Base-by-base conservation (phyloP, 2,797 vertebrate species). In the Rhabdophis nuchalis region DNA sequence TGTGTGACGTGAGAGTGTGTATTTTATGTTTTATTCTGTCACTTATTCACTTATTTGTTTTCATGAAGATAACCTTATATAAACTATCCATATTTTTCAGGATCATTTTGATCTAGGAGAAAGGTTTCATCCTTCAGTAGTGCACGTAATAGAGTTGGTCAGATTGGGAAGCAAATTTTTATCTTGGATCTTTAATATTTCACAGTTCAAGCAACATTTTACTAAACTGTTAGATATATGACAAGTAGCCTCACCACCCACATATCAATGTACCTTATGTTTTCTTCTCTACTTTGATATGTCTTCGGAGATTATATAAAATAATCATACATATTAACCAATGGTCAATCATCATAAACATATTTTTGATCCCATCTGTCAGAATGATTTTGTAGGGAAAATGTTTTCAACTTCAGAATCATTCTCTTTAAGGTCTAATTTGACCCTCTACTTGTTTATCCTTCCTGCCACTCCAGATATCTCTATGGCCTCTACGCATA, bases 181-280 rank as follows among this genome's bases (percentile, higher is more conserved):
- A 97, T 97, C 97, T 97, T 91, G 82, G 92, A 97, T 97, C 97
- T 97, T 97, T 97, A 97, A 97, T 97, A 97, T 97, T 97, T 97
- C 95, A 97, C 96, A 97, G 96, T 97, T 97, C 97, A 96, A 91
- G 92, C 95, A 96, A 95, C 94, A 96, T 97, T 97, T 97, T 96
- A 95, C 96, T 96, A 97, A 97, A 97, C 88, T 93, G 95, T 94
- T 95, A 95, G 92, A 94, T 93, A 94, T 96, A 93, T 91, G 95
- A 96, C 93, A 95, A 95, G 95, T 96, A 96, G 96, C 91, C 46
- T 54, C 90, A 92, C 64, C 88, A 64, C n/a, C 82, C 85, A 94
- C 94, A 92, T 94, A 89, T 60, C 3, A 93, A 52, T 36, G 14
- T 93, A 95, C 89, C 58, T 23, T 95, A 95, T 86, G 94, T 95